A percentile compares a stretch with the other conserved stretches of the same genome.
Conservation (phyloP, 2,797 vertebrate species). For the Darevskia mixta region DNA sequence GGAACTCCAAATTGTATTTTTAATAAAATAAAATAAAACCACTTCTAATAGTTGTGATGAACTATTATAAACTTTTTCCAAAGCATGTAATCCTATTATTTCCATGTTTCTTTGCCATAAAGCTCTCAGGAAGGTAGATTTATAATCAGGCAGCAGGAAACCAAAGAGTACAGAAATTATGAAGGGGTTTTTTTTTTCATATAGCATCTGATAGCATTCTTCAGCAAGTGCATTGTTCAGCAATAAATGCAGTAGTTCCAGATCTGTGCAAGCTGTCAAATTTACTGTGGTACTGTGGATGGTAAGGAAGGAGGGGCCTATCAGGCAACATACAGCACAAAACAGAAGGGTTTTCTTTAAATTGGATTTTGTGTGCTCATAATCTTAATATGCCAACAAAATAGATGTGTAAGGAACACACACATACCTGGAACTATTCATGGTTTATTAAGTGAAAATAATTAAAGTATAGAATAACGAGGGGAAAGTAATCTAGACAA, state of each 20-base stretch:
- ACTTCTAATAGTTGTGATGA: too few relatives aligned
- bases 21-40: too few relatives aligned
- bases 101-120: constrained; percentile 39
- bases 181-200: too few relatives aligned
- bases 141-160: constrained; percentile 26
- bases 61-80: constrained; percentile 32
- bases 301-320: background rate
- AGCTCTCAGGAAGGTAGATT: constrained; percentile 34
- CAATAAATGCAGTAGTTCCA: too few relatives aligned
- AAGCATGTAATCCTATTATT: constrained; percentile 32
- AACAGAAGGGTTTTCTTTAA: background rate
- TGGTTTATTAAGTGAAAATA: background rate
- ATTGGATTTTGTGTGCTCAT: background rate
- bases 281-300: background rate
- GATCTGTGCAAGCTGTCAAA: background rate
- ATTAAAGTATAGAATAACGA: background rate
- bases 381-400: background rate
- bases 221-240: too few relatives aligned
- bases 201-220: too few relatives aligned
- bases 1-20: too few relatives aligned
- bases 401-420: background rate
- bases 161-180: background rate
- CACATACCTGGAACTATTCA: background rate
- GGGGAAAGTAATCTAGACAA: background rate
- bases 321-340: background rate